These are phyloP conservation scores for Monopis laevigella DNA, from an alignment of 2,888 invertebrate species.

Conservation along the genomic window DNA sequence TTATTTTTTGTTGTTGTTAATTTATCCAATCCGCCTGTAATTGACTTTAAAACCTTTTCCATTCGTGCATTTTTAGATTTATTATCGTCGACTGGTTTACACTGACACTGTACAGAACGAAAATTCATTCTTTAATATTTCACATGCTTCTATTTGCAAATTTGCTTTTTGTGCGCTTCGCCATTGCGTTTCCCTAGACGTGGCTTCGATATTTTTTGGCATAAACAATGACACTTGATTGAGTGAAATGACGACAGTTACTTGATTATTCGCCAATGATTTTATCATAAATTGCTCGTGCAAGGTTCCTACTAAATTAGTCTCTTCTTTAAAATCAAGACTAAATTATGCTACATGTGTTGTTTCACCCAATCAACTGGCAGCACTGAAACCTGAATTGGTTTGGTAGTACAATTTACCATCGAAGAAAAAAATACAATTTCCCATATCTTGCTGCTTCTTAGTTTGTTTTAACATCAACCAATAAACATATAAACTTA, in stretches of 20 bases:
- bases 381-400: slow-evolving; percentile 11
- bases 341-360: slow-evolving; percentile 22
- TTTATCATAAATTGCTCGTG: slow-evolving; percentile 47
- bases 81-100: slow-evolving; percentile 23
- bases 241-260: slow-evolving; percentile 52
- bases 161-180: slow-evolving; percentile 18
- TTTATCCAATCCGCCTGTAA: slow-evolving; percentile 7
- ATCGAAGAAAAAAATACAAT: not conserved
- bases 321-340: slow-evolving; percentile 33
- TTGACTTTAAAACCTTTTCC: slow-evolving; percentile 1
- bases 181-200: slow-evolving; percentile 32
- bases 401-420: not conserved
- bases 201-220: slow-evolving; percentile 44
- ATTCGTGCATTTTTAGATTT: slow-evolving; percentile 1
- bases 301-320: slow-evolving; percentile 51
- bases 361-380: slow-evolving; percentile 55
- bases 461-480: slow-evolving; percentile 41
- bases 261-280: slow-evolving; percentile 64
- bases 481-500: slow-evolving; percentile 18
- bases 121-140: slow-evolving; percentile 6
- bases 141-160: slow-evolving; percentile 11
- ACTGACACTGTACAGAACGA: slow-evolving; percentile 22
- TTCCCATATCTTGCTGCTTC: too few species aligned
- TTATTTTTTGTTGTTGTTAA: slow-evolving; percentile 7
- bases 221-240: slow-evolving; percentile 40